Conservation (phyloP, 2,113 vertebrate species). For the Pristiophorus japonicus region DNA sequence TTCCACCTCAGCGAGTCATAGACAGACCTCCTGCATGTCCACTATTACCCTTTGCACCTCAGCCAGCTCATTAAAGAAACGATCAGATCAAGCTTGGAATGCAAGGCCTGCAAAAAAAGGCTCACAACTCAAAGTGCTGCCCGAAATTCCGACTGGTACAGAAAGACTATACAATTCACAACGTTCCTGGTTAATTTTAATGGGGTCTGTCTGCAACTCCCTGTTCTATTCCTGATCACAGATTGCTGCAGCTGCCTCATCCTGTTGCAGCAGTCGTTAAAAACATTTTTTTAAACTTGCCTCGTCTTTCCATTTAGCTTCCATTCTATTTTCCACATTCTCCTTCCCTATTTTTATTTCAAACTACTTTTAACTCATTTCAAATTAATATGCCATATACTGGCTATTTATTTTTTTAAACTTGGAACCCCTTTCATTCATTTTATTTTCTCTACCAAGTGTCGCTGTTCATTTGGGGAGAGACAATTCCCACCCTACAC, state of each 20-base stretch:
- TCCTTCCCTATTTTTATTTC: not conserved
- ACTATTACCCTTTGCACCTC: not conserved
- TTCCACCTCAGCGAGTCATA: not conserved
- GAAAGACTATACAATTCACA: not conserved
- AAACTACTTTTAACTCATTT: not conserved
- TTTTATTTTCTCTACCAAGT: not conserved
- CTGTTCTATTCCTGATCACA: not conserved
- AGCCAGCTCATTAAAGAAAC: not conserved
- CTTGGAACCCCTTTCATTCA: not conserved
- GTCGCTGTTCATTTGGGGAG: not conserved
- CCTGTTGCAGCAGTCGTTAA: not conserved
- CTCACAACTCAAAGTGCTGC: not conserved
- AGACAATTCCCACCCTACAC: not conserved
- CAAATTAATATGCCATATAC: not conserved
- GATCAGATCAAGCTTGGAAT: not conserved
- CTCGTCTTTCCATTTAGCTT: no score
- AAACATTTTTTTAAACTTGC: not conserved
- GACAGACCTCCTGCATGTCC: not conserved
- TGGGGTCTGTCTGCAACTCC: not conserved
- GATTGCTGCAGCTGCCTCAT: conserved; percentile 4
- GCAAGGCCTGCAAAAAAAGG: not conserved
- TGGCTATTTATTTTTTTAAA: not conserved
- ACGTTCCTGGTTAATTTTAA: not conserved
- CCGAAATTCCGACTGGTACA: not conserved
- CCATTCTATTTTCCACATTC: not conserved